phyloP scores from a whole-genome alignment of 2,888 invertebrate species.

The Scaptomyza polygonia region DNA sequence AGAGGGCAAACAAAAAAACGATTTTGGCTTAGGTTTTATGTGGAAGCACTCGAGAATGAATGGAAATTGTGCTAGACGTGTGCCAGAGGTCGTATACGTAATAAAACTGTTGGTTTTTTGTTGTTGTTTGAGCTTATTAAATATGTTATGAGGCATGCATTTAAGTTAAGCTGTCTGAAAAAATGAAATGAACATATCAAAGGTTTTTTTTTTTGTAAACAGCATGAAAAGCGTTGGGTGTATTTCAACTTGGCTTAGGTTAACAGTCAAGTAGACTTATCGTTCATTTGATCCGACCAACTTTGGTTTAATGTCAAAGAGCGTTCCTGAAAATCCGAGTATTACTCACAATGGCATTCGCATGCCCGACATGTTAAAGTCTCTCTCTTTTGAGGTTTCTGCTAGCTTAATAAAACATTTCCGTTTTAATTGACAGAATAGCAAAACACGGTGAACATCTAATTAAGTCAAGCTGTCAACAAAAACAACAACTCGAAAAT shows the following conservation, averaged over 20 bases:
- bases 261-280: not conserved
- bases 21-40: not conserved
- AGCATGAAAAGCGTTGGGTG: no score
- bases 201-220: no score
- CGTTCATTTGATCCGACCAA: no score
- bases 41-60: not conserved
- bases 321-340: no score
- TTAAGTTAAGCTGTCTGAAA: not conserved
- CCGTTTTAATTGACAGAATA: slow-evolving; percentile 36
- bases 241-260: not conserved
- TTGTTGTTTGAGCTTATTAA: no score
- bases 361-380: not conserved
- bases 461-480: slow-evolving; percentile 28
- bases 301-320: not conserved
- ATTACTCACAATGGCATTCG: not conserved
- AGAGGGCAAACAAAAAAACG: no score
- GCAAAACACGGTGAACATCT: slow-evolving; percentile 23
- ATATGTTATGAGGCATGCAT: not conserved
- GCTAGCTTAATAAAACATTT: slow-evolving; percentile 14
- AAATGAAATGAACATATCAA: no score
- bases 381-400: not conserved
- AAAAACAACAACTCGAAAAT: slow-evolving; percentile 5
- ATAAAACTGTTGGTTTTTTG: not conserved
- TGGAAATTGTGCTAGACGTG: not conserved
- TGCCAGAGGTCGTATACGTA: slow-evolving; percentile 1